These are phyloP conservation scores for Aproaerema taeniolella DNA, from an alignment of 2,888 invertebrate genomes.

Conservation along the genomic window DNA sequence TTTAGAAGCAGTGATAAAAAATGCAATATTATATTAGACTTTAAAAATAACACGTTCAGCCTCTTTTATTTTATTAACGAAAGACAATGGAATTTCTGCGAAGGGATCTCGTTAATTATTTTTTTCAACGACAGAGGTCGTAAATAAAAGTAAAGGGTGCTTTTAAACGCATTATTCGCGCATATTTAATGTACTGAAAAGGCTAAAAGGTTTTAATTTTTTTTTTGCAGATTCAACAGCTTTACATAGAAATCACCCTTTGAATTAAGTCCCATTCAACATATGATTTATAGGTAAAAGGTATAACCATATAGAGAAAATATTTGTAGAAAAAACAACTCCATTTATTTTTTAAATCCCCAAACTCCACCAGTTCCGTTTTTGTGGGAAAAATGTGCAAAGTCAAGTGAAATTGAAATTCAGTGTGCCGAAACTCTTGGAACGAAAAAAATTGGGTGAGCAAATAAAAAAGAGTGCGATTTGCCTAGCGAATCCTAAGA, in stretches of 20 bases:
- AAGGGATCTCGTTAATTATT: conserved; percentile 65
- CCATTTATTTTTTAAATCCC: neutral
- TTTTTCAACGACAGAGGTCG: conserved; percentile 57
- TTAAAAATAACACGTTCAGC: conserved; percentile 3
- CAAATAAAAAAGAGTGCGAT: neutral
- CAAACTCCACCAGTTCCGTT: too few relatives aligned
- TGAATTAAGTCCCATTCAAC: conserved; percentile 60
- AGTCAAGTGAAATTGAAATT: neutral
- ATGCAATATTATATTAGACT: conserved; percentile 13
- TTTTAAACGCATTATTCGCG: conserved; percentile 74
- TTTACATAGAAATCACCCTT: conserved; percentile 58
- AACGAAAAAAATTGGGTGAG: neutral
- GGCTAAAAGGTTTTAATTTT: conserved; percentile 60
- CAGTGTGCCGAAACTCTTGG: neutral
- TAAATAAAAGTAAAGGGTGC: conserved; percentile 74
- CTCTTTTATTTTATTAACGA: conserved; percentile 39
- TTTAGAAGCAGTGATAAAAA: conserved; percentile 4
- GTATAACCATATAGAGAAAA: too few relatives aligned
- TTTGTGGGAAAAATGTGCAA: neutral
- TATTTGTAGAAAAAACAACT: too few relatives aligned
- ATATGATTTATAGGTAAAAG: conserved; percentile 36
- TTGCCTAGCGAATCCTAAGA: conserved; percentile 17
- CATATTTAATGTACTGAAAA: conserved; percentile 74
- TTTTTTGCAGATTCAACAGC: conserved; percentile 63
- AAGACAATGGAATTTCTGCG: conserved; percentile 56